Evolutionary conservation across 2,113 vertebrate species (phyloP).

Genomic region (Trogon surrucura): DNA sequence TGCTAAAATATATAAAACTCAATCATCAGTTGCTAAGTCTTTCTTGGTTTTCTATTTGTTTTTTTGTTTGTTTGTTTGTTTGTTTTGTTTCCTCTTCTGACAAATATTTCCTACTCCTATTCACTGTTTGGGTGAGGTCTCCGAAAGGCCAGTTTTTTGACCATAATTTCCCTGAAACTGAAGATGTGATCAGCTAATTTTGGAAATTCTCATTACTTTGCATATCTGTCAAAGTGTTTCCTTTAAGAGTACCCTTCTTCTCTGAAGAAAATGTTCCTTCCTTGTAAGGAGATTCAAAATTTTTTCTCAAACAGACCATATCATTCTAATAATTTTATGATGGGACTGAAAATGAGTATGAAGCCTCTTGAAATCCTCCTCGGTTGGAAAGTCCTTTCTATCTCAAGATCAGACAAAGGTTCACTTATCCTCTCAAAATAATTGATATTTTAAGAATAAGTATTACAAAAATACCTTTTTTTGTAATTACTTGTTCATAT

Average conservation of each 20-base stretch:
- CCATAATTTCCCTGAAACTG: neutral
- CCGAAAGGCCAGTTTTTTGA: neutral
- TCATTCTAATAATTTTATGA: neutral
- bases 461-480: neutral
- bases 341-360: neutral
- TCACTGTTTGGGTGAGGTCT: neutral
- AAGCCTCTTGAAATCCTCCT: neutral
- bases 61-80: too few species aligned
- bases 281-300: neutral
- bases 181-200: neutral
- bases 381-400: neutral
- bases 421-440: neutral
- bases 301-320: neutral
- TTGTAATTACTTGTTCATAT: neutral
- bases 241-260: neutral
- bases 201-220: neutral
- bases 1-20: neutral
- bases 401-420: neutral
- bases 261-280: neutral
- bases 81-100: neutral
- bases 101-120: neutral
- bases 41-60: neutral
- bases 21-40: neutral
- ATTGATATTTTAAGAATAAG: neutral
- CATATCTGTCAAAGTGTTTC: neutral